Evolutionary conservation across 2,113 vertebrate species (phyloP).

Genomic region (Passer domesticus): DNA sequence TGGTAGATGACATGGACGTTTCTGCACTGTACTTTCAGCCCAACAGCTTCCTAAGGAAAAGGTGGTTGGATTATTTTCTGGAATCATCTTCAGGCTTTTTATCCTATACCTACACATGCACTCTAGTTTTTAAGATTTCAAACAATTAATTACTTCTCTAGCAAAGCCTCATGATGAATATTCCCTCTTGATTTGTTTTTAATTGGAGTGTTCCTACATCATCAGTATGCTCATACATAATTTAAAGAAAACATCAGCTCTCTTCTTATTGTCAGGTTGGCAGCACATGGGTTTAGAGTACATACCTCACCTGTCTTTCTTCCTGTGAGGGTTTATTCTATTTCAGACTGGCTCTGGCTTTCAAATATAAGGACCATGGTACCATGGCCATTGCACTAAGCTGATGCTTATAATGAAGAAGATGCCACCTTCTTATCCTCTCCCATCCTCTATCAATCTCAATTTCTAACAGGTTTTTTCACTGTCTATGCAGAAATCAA

Average conservation of each 20-base stretch:
- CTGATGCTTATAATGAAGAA: background rate
- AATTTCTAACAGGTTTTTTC: background rate
- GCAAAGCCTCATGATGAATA: background rate
- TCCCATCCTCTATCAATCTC: background rate
- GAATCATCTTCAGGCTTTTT: background rate
- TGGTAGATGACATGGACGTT: background rate
- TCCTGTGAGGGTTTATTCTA: background rate
- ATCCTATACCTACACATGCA: background rate
- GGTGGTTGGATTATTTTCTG: background rate
- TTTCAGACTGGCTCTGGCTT: background rate
- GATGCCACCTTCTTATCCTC: background rate
- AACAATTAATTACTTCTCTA: background rate
- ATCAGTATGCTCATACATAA: background rate
- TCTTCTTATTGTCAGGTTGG: background rate
- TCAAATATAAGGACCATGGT: background rate
- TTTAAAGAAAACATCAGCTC: background rate
- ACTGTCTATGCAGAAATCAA: background rate
- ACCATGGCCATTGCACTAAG: background rate
- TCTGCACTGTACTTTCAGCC: background rate
- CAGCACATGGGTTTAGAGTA: background rate
- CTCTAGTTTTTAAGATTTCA: slow-evolving; percentile 9
- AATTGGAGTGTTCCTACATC: background rate
- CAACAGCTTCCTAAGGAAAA: background rate
- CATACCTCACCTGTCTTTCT: background rate
- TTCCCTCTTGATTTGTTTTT: slow-evolving; percentile 3